Evolutionary conservation across 2,888 invertebrate genomes (phyloP).

Genomic region (Dryobota labecula): DNA sequence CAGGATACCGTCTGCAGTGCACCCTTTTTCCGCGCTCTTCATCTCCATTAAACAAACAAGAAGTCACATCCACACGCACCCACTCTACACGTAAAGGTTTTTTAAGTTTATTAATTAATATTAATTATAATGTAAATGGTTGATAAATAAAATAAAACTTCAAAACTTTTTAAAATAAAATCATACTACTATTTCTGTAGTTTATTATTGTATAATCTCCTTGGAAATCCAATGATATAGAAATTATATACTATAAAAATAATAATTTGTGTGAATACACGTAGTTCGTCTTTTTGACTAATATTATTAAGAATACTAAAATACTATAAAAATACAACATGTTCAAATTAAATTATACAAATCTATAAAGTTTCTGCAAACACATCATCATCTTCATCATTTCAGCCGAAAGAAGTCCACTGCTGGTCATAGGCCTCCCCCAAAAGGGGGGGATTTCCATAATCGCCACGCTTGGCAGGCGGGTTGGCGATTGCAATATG

Average conservation of each 20-base stretch:
- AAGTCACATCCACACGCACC: conserved; percentile 90
- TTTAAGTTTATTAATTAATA: not conserved
- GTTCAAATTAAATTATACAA: not conserved
- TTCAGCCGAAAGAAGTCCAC: too few relatives aligned
- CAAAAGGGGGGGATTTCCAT: too few relatives aligned
- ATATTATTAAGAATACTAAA: too few relatives aligned
- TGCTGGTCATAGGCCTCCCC: too few relatives aligned
- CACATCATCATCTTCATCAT: too few relatives aligned
- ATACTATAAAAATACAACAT: not conserved
- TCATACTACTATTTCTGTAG: not conserved
- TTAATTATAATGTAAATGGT: not conserved
- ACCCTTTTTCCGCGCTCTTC: conserved; percentile 93
- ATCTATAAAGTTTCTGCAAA: not conserved
- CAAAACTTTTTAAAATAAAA: not conserved
- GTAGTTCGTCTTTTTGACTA: too few relatives aligned
- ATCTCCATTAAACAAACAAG: conserved; percentile 96
- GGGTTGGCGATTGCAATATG: too few relatives aligned
- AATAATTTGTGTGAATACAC: too few relatives aligned
- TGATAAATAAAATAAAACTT: not conserved
- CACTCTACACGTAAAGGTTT: conserved; percentile 68
- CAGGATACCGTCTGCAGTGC: not conserved
- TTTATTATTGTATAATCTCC: not conserved
- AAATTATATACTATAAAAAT: not conserved
- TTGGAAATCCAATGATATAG: not conserved
- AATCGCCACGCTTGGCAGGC: too few relatives aligned